phyloP scores from a whole-genome alignment of 2,888 invertebrate genomes.

The Strigamia maritima region DNA sequence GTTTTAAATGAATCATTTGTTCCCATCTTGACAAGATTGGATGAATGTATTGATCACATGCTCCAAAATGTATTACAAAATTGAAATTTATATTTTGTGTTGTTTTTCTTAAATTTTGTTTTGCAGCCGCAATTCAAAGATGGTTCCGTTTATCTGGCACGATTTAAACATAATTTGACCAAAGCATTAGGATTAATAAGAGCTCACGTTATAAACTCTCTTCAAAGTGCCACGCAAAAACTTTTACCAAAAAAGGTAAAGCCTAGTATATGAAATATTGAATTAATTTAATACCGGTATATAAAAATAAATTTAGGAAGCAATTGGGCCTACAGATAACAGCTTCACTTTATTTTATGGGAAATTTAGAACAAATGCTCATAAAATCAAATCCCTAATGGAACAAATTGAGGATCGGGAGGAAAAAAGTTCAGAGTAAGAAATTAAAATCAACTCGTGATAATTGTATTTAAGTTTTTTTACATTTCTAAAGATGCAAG shows the following conservation, averaged over 20 bases:
- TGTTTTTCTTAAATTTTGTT: background rate
- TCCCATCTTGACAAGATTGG: conserved; percentile 74
- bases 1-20: conserved; percentile 81
- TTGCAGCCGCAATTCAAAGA: conserved; percentile 77
- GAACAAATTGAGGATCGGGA: conserved; percentile 75
- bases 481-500: conserved; percentile 61
- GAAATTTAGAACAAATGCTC: conserved; percentile 89
- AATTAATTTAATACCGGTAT: background rate
- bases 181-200: conserved; percentile 76
- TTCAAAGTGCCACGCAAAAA: conserved; percentile 76
- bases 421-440: conserved; percentile 67
- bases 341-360: conserved; percentile 83
- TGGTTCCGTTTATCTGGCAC: conserved; percentile 72
- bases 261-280: too few species aligned
- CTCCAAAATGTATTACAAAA: conserved; percentile 64
- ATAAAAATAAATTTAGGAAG: background rate
- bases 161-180: conserved; percentile 78
- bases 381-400: conserved; percentile 75
- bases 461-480: conserved; percentile 37
- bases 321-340: conserved; percentile 49
- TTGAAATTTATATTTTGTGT: background rate
- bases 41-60: conserved; percentile 81
- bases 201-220: conserved; percentile 70
- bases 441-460: too few species aligned
- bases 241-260: conserved; percentile 52